Evolutionary conservation across 2,113 vertebrate genomes (phyloP).

Genomic region (Brachyhypopomus gauderio): DNA sequence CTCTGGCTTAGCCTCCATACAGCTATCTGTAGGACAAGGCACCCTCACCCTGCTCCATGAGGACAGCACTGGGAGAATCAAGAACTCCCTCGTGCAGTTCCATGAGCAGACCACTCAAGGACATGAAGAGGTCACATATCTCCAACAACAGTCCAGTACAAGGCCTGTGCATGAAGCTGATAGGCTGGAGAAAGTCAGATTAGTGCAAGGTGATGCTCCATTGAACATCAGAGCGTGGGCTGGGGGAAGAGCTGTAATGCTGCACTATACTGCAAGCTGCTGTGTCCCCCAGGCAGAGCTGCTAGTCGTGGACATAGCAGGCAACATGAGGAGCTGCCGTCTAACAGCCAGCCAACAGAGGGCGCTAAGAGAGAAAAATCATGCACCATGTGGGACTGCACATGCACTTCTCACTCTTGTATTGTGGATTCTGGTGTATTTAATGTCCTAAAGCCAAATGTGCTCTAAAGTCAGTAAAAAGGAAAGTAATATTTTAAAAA

Average conservation of each 20-base stretch:
- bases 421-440: slow-evolving; percentile 38
- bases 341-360: slow-evolving; percentile 64
- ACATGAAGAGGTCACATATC: slow-evolving; percentile 29
- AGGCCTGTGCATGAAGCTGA: not conserved
- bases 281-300: slow-evolving; percentile 68
- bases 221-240: slow-evolving; percentile 67
- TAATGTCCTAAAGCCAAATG: not conserved
- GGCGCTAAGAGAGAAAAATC: slow-evolving; percentile 48
- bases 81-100: not conserved
- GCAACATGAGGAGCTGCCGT: slow-evolving; percentile 67
- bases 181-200: not conserved
- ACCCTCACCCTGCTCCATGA: slow-evolving; percentile 61
- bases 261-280: slow-evolving; percentile 73
- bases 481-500: not conserved
- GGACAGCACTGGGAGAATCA: slow-evolving; percentile 2
- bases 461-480: not conserved
- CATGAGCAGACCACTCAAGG: slow-evolving; percentile 17
- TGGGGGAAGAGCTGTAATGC: slow-evolving; percentile 54
- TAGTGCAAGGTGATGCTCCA: slow-evolving; percentile 61
- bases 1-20: slow-evolving; percentile 71
- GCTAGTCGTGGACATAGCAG: slow-evolving; percentile 66
- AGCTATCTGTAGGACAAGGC: slow-evolving; percentile 67
- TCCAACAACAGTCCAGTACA: slow-evolving; percentile 30
- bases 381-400: slow-evolving; percentile 11
- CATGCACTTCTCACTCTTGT: not conserved